Conservation (phyloP, 2,113 vertebrate species). For the Chaetodon auriga region DNA sequence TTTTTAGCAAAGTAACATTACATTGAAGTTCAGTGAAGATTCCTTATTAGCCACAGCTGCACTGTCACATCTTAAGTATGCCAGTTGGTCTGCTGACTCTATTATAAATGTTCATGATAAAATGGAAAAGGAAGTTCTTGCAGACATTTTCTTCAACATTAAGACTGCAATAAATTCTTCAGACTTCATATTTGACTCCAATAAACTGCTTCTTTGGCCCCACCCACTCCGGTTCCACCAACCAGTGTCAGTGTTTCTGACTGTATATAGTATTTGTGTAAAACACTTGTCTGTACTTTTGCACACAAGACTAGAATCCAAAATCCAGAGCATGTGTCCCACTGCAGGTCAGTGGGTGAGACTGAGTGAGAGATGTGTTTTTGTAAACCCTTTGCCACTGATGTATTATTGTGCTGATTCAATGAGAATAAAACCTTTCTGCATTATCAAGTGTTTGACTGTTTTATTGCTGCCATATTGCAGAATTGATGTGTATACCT, state of each 20-base stretch:
- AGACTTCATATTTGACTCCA: not conserved
- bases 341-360: slow-evolving; percentile 77
- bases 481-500: not conserved
- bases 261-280: not conserved
- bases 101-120: not conserved
- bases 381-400: slow-evolving; percentile 26
- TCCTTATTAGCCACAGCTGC: not conserved
- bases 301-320: slow-evolving; percentile 48
- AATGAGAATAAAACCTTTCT: slow-evolving; percentile 63
- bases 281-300: slow-evolving; percentile 25
- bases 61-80: not conserved
- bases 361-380: slow-evolving; percentile 24
- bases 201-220: not conserved
- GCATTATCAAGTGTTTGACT: slow-evolving; percentile 8
- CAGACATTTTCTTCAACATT: not conserved
- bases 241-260: slow-evolving; percentile 14
- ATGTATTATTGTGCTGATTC: slow-evolving; percentile 27
- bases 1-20: not conserved
- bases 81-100: not conserved
- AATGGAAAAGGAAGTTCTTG: not conserved
- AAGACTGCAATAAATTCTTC: not conserved
- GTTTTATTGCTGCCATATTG: not conserved
- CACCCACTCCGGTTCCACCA: not conserved
- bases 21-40: too few species aligned
- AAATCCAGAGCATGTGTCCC: slow-evolving; percentile 39